phyloP scores from a whole-genome alignment of 1,140 invertebrate species.

The Drosophila sechellia region DNA sequence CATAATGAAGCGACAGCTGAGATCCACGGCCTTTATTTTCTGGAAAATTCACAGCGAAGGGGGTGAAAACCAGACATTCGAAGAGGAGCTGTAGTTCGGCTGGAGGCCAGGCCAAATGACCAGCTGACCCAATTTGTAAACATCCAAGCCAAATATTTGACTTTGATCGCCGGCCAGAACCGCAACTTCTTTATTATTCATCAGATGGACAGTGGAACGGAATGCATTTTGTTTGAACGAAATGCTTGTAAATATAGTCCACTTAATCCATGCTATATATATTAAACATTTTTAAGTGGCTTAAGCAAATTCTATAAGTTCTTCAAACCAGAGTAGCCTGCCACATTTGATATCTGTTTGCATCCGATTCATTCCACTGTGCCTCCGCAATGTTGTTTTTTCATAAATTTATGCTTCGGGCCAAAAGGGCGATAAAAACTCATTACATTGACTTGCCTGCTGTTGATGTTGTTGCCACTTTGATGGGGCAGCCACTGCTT shows the following conservation, averaged over 20 bases:
- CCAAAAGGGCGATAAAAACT: slow-evolving; percentile 55
- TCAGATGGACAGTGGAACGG: slow-evolving; percentile 5
- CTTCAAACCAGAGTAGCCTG: too few species aligned
- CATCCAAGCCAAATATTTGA: slow-evolving; percentile 64
- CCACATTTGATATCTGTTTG: too few species aligned
- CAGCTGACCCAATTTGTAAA: slow-evolving; percentile 62
- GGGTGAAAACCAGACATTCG: slow-evolving; percentile 7
- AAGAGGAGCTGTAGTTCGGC: slow-evolving; percentile 3
- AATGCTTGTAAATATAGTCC: too few species aligned
- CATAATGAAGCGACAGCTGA: slow-evolving; percentile 73
- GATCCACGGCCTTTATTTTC: slow-evolving; percentile 44
- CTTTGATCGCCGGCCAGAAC: slow-evolving; percentile 53
- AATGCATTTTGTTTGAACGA: neutral
- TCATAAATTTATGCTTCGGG: slow-evolving; percentile 59
- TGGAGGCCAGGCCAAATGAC: slow-evolving; percentile 29
- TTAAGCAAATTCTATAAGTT: too few species aligned
- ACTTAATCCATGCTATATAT: too few species aligned
- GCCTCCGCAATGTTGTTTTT: slow-evolving; percentile 31
- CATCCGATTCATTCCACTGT: slow-evolving; percentile 24
- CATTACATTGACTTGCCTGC: slow-evolving; percentile 52
- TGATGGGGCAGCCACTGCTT: slow-evolving; percentile 44
- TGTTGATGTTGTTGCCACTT: slow-evolving; percentile 44
- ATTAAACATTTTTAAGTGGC: too few species aligned
- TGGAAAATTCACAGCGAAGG: slow-evolving; percentile 54
- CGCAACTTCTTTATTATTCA: slow-evolving; percentile 55